A percentile compares a stretch with the other conserved stretches of the same genome.
These are phyloP conservation scores for Mesorhabditis sp. DNA, from an alignment of 2,888 invertebrate species.

Conservation along the genomic window DNA sequence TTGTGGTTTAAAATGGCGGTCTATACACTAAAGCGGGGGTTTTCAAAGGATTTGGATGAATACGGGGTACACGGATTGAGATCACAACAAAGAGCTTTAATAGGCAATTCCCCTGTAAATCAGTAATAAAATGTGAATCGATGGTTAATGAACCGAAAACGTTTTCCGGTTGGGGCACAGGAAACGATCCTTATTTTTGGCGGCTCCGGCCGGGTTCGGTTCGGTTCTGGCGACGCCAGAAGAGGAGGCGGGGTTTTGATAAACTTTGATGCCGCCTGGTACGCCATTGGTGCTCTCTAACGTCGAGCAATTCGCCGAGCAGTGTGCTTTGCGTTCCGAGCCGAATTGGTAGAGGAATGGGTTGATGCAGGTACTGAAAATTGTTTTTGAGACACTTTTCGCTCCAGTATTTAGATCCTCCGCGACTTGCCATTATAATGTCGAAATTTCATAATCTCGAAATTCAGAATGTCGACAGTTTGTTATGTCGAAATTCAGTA, in stretches of 20 bases:
- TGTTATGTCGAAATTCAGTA: slow-evolving; percentile 8
- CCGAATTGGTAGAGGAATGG: slow-evolving; percentile 44
- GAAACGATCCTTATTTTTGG: neutral
- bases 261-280: slow-evolving; percentile 10
- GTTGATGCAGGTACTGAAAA: slow-evolving; percentile 43
- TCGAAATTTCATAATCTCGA: no score
- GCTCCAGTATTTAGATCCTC: no score
- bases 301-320: slow-evolving; percentile 23
- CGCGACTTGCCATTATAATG: no score
- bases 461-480: neutral
- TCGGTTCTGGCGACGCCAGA: slow-evolving; percentile 10
- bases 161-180: slow-evolving; percentile 1
- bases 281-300: slow-evolving; percentile 23
- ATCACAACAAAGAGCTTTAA: no score
- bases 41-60: no score
- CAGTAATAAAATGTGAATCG: no score
- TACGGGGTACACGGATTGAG: no score
- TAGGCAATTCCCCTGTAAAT: no score
- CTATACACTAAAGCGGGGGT: no score
- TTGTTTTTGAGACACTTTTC: neutral
- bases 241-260: slow-evolving; percentile 9
- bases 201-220: neutral
- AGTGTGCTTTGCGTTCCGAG: slow-evolving; percentile 17
- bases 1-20: no score
- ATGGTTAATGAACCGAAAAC: neutral